Evolutionary conservation across 1,140 invertebrate genomes (phyloP), one percentile per base, ranked within the genome.

Genomic region (Atta texana): DNA sequence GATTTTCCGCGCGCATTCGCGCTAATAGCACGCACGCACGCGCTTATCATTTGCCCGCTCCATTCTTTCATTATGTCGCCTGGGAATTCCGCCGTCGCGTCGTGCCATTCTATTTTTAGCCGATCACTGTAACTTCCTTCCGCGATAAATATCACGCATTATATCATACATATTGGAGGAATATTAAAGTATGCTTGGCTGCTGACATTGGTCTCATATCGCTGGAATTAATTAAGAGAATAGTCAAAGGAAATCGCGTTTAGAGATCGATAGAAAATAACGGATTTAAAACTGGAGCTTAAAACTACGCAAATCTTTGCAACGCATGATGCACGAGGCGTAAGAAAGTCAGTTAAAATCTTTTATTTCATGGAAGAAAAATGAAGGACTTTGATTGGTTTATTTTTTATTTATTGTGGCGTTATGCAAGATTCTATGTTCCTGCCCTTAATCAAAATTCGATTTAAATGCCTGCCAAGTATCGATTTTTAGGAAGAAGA

Each of bases 81-180:
- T 78, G 74, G 49, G 74, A 85, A 77, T 85, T 64, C 44, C 21
- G 16, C 66, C 49, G 61, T 55, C 53, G 39, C 53, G 55, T 14
- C 72, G 72, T 57, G 49, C 81, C 39, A 24, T 85, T 76, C 81
- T 76, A 85, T 85, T 63, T 61, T 74, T 76, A 77, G 31, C 55
- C 66, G 53, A 66, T 64, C 28, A 21, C 14, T 49, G 59, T 34
- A 51, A 75, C 69, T 84, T 75, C 39, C 39, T 75, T 84, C 55
- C 80, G 69, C 69, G 80, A 51, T 74, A 49, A 69, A 49, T 59
- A 18, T 82, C 68, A 24, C 55, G 53, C 69, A 18, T 63, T 68
- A 51, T 55, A 34, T 80, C 49, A 7, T 44, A 8, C 24, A 14
- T 14, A 31, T 66, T 21, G 6, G 10, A 34, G 28, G 14, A 31